Evolutionary conservation across 2,888 invertebrate genomes (phyloP), one percentile per base, ranked within the genome.

Genomic region (Apotomis capreana): DNA sequence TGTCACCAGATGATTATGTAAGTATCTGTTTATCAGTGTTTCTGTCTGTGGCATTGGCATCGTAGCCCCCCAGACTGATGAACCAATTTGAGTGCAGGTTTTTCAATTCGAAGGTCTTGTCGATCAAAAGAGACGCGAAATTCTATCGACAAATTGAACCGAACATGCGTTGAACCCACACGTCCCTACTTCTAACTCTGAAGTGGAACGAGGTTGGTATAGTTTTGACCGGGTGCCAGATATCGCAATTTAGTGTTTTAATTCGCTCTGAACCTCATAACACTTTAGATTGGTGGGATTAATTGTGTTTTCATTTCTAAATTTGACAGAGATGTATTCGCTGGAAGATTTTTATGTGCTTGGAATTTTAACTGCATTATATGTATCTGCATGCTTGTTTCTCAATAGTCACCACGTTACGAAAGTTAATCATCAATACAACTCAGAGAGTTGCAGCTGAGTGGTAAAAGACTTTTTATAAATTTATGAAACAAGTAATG

Each of bases 191-290:
- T 54, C 68, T 61, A 52, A 59, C 59, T 68, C 60, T 13, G 61
- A 67, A 71, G 26, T 57, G 67, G 67, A n/a, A 26, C 71, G 71
- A 71, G 71, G 71, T 61, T 61, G 60, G 57, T 57, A 49, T 54
- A 55, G 46, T 61, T 62, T 63, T 62, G 70, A 71, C 67, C 71
- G 51, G 67, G n/a, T 71, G 71, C 71, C 71, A 71, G 71, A 67
- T 70, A 70, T 71, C 59, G 51, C 61, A 55, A 70, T 71, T 71
- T 65, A 71, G 61, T 65, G 65, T 67, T 71, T 71, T 71, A 67
- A 71, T 71, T 62, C 61, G 55, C 61, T 10, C 44, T 49, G 57
- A 67, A 67, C 40, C 40, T 37, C 51, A 61, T 71, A 67, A 70
- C 60, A 70, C 55, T 57, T 60, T 13, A 46, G 65, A 57, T 71